These are phyloP conservation scores for Gastrophysa polygoni DNA, from an alignment of 2,888 invertebrate species.

Conservation along the genomic window DNA sequence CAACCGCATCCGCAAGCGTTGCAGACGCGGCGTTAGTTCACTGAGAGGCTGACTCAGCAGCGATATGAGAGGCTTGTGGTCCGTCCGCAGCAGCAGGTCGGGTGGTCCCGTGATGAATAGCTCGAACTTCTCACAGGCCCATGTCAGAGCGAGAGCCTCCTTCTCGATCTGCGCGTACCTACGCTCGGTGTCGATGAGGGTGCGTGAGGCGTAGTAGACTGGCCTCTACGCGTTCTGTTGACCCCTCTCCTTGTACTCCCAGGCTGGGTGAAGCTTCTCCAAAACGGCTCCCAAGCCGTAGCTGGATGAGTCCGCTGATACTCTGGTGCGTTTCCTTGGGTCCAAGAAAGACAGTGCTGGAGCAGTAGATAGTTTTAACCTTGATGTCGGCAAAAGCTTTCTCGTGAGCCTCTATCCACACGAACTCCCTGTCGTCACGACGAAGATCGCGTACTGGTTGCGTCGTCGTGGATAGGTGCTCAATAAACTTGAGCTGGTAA, in stretches of 20 bases:
- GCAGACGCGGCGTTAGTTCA: constrained; percentile 23
- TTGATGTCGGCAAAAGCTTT: not conserved
- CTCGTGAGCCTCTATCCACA: not conserved
- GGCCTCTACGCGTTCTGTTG: not conserved
- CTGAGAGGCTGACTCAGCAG: constrained; percentile 20
- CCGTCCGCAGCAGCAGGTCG: constrained; percentile 12
- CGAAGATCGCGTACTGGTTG: not conserved
- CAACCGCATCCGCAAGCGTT: constrained; percentile 17
- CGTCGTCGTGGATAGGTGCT: not conserved
- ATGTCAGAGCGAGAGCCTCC: constrained; percentile 17
- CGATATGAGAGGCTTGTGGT: constrained; percentile 24
- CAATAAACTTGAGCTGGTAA: too few relatives aligned
- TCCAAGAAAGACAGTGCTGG: too few relatives aligned
- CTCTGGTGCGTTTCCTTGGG: not conserved
- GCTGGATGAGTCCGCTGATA: not conserved
- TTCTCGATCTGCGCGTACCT: constrained; percentile 17
- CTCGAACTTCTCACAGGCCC: constrained; percentile 14
- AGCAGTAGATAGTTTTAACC: too few relatives aligned
- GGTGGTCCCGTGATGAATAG: constrained; percentile 13
- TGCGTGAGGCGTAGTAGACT: constrained; percentile 8
- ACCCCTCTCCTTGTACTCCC: not conserved
- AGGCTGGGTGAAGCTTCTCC: not conserved
- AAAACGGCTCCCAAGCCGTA: not conserved
- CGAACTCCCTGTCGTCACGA: not conserved
- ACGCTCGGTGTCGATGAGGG: constrained; percentile 9